A percentile compares a stretch with the other conserved stretches of the same genome.
Conservation (phyloP, 2,113 vertebrate species). For the Laticauda colubrina region DNA sequence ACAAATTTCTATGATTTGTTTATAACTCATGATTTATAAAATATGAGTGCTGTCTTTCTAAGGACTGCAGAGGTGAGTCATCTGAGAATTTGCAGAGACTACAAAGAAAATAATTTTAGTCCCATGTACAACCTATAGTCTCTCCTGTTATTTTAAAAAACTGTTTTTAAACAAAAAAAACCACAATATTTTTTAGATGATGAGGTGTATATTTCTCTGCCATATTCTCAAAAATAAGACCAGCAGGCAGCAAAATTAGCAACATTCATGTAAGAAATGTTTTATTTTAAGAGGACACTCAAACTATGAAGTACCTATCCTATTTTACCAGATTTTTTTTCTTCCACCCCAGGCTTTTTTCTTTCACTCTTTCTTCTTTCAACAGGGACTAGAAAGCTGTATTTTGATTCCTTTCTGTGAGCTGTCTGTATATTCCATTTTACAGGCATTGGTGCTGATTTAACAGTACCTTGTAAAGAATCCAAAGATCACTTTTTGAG, state of each 20-base stretch:
- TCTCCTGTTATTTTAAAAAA: not conserved
- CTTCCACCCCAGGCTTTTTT: not conserved
- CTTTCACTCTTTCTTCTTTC: not conserved
- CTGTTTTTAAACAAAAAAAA: not conserved
- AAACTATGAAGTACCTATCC: conserved; percentile 44
- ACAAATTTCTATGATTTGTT: not conserved
- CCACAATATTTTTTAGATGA: not conserved
- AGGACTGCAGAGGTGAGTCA: not conserved
- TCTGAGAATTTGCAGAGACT: not conserved
- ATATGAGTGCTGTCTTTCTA: not conserved
- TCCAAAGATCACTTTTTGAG: conserved; percentile 7
- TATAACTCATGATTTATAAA: not conserved
- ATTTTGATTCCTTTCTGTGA: conserved; percentile 1
- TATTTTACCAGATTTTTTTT: conserved; percentile 14
- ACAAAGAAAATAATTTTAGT: not conserved
- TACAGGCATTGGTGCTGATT: conserved; percentile 33
- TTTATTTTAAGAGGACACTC: conserved; percentile 12
- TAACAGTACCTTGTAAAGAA: conserved; percentile 38
- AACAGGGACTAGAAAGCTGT: not conserved
- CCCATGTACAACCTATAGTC: not conserved
- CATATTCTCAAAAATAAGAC: conserved; percentile 5
- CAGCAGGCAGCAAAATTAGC: conserved; percentile 13
- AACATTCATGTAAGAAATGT: conserved; percentile 38
- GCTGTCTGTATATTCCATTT: conserved; percentile 30
- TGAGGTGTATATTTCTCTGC: not conserved